These are phyloP conservation scores for Thymelicus lineola DNA, from an alignment of 2,888 invertebrate species.

Conservation along the genomic window DNA sequence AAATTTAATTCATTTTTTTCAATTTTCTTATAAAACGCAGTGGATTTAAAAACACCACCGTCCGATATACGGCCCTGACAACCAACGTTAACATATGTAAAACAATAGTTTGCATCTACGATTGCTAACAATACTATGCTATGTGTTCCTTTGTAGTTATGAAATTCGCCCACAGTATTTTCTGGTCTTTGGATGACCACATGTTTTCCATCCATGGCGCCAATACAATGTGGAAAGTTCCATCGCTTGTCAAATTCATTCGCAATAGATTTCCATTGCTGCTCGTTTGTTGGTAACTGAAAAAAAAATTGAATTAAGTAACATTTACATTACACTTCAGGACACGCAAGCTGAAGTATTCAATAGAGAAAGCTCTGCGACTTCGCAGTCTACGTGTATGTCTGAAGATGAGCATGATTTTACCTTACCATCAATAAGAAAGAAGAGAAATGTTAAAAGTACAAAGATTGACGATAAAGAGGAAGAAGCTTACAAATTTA, in stretches of 20 bases:
- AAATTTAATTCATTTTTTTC: slow-evolving; percentile 34
- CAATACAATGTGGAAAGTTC: slow-evolving; percentile 51
- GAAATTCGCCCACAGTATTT: slow-evolving; percentile 47
- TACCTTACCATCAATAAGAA: slow-evolving; percentile 38
- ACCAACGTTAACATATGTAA: slow-evolving; percentile 51
- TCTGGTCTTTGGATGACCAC: slow-evolving; percentile 41
- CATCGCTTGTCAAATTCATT: slow-evolving; percentile 47
- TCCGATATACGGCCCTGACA: slow-evolving; percentile 47
- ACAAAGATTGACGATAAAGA: slow-evolving; percentile 23
- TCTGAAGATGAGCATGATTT: slow-evolving; percentile 10
- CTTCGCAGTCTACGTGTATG: too few relatives aligned
- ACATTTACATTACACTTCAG: too few relatives aligned
- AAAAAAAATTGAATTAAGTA: background rate
- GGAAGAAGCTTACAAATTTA: slow-evolving; percentile 36
- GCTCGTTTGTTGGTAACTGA: slow-evolving; percentile 37
- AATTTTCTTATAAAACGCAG: slow-evolving; percentile 34
- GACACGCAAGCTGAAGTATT: too few relatives aligned
- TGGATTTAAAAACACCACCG: slow-evolving; percentile 43
- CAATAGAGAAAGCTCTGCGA: too few relatives aligned
- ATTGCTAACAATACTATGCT: slow-evolving; percentile 31
- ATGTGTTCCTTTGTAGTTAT: slow-evolving; percentile 48
- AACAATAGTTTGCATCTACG: slow-evolving; percentile 47
- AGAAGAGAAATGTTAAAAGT: slow-evolving; percentile 37
- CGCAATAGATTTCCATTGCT: slow-evolving; percentile 47
- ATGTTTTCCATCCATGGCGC: slow-evolving; percentile 48